A percentile compares a stretch with the other conserved stretches of the same genome.
These are phyloP conservation scores for Platerodrilus igneus DNA, from an alignment of 2,888 invertebrate genomes.

Conservation along the genomic window DNA sequence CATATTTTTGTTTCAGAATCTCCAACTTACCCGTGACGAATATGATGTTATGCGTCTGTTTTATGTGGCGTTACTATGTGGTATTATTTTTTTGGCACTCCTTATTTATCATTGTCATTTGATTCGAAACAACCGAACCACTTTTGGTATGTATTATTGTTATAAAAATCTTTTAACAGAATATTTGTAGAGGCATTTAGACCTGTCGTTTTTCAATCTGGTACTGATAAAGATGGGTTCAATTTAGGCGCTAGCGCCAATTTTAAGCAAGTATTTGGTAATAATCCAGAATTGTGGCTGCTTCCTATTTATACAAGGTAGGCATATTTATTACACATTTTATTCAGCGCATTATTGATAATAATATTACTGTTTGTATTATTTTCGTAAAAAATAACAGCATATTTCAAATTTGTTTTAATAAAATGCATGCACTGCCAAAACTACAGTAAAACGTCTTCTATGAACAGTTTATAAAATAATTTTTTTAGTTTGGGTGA, in stretches of 20 bases:
- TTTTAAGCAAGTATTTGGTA: slow-evolving; percentile 95
- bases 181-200: slow-evolving; percentile 91
- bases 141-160: slow-evolving; percentile 90
- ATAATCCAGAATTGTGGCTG: slow-evolving; percentile 79
- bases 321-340: slow-evolving; percentile 36
- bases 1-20: too few species aligned
- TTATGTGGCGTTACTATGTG: slow-evolving; percentile 97
- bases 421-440: too few species aligned
- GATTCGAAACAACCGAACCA: slow-evolving; percentile 88
- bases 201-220: slow-evolving; percentile 85
- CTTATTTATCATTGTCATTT: slow-evolving; percentile 97
- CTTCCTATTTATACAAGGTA: slow-evolving; percentile 89
- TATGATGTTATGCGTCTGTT: too few species aligned
- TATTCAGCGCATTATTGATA: too few species aligned
- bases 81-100: slow-evolving; percentile 88
- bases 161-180: too few species aligned
- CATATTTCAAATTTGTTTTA: too few species aligned
- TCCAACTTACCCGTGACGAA: too few species aligned
- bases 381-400: too few species aligned
- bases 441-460: too few species aligned
- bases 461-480: too few species aligned
- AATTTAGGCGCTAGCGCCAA: slow-evolving; percentile 87
- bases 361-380: too few species aligned
- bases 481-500: too few species aligned
- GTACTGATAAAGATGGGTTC: slow-evolving; percentile 94